Evolutionary conservation across 2,888 invertebrate species (phyloP), one percentile per base, ranked within the genome.

Genomic region (Plusia festucae): DNA sequence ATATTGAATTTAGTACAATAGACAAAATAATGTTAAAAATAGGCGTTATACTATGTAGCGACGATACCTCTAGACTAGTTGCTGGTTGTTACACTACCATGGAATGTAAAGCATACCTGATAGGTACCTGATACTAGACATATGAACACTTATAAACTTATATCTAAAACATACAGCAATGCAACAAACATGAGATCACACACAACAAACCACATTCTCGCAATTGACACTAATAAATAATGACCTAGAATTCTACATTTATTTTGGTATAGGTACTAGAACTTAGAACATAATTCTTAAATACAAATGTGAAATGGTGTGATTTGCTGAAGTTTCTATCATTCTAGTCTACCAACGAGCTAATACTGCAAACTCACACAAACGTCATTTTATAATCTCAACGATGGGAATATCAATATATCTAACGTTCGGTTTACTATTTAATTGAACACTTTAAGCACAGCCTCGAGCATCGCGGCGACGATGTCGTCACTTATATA

Each of bases 371-470:
- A 86, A 89, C 83, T 86, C 87, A 90, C 88, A 90, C 85, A 84
- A 85, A 84, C 82, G 85, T 86, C 81, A 85, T 87, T 84, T 77
- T 88, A 88, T 90, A 93, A 93, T 93, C 90, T 93, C 93, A 91
- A 90, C 93, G 92, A 93, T 93, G 93, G 93, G 92, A 93, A 91
- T 88, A 90, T 87, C 78, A 87, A 86, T 91, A 92, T 79, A 85
- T 82, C 90, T 92, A 91, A 88, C 87, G 81, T 76, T 88, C 88
- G 87, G 86, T 87, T 86, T 89, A 90, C 85, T 89, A 90, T 87
- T 87, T 90, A 90, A 94, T 92, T 95, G 94, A 94, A 94, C 94
- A 94, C 94, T 92, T 93, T 92, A 92, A 92, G 92, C 95, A 95
- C 95, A 95, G 95, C 95, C 95, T 94, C 89, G 89, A 93, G 89